Conservation (phyloP, 2,113 vertebrate genomes). For the Bubo scandiacus region DNA sequence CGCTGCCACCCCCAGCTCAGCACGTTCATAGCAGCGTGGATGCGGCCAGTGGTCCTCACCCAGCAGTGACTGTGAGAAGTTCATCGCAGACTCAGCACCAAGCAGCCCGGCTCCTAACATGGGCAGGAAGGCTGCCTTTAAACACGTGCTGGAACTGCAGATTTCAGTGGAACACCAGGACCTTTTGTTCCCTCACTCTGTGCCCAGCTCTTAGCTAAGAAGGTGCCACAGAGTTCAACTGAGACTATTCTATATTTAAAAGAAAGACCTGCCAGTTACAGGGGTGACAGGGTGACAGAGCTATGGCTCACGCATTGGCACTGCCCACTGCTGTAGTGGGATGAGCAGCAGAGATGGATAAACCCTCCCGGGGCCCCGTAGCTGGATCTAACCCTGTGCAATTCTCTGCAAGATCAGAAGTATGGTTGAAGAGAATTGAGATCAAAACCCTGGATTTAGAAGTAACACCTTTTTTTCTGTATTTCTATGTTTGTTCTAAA, state of each 20-base stretch:
- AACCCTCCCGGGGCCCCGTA: not conserved
- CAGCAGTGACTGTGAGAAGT: not conserved
- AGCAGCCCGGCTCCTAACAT: not conserved
- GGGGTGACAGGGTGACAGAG: not conserved
- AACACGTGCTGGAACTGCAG: not conserved
- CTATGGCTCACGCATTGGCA: not conserved
- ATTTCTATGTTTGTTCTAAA: not conserved
- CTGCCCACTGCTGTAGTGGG: not conserved
- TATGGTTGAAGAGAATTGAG: not conserved
- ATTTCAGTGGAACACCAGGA: not conserved
- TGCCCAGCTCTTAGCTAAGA: not conserved
- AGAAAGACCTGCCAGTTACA: not conserved
- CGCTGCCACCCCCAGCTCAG: not conserved
- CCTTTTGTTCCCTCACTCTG: not conserved
- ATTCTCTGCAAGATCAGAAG: not conserved
- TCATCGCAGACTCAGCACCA: not conserved
- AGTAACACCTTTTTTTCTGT: not conserved
- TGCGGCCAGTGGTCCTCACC: rapidly evolving
- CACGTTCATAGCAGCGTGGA: not conserved
- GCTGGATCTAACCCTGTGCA: not conserved
- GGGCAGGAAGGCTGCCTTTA: not conserved
- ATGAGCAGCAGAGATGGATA: not conserved
- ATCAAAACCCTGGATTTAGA: not conserved
- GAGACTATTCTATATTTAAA: not conserved
- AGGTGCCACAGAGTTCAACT: not conserved